Conservation (phyloP, 2,888 invertebrate species). For the Gandaritis pyraliata region DNA sequence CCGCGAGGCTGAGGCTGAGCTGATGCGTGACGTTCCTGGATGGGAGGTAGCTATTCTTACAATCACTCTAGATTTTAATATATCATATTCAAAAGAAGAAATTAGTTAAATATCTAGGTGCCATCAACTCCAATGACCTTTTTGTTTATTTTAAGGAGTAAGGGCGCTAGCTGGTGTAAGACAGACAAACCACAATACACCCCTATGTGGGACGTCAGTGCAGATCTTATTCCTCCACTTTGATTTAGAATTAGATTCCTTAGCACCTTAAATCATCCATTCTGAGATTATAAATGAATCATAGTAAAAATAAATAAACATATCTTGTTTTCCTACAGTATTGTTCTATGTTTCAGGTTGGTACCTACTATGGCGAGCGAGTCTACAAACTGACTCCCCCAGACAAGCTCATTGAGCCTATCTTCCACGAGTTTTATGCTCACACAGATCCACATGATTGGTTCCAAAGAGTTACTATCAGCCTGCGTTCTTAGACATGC, state of each 20-base stretch:
- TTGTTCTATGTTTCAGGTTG: slow-evolving; percentile 82
- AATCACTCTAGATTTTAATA: too few relatives aligned
- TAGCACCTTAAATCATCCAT: background rate
- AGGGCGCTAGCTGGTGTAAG: too few relatives aligned
- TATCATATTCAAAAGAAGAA: too few relatives aligned
- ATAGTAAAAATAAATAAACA: background rate
- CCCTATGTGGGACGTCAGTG: too few relatives aligned
- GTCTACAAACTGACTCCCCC: slow-evolving; percentile 88
- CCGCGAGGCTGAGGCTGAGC: slow-evolving; percentile 92
- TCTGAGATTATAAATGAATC: too few relatives aligned
- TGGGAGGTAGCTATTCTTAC: slow-evolving; percentile 87
- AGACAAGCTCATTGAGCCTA: slow-evolving; percentile 86
- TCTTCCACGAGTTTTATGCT: slow-evolving; percentile 88
- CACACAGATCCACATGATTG: slow-evolving; percentile 84
- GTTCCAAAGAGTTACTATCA: slow-evolving; percentile 80
- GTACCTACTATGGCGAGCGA: slow-evolving; percentile 94
- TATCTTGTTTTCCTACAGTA: too few relatives aligned
- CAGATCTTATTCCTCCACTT: too few relatives aligned
- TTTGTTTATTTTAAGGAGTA: too few relatives aligned
- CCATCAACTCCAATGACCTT: too few relatives aligned
- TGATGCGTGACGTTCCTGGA: slow-evolving; percentile 95
- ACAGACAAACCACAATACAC: too few relatives aligned
- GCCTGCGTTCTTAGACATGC: slow-evolving; percentile 78
- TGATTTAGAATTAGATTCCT: too few relatives aligned
- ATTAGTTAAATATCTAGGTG: too few relatives aligned